phyloP scores from a whole-genome alignment of 1,140 invertebrate genomes.

The Lerema accius region DNA sequence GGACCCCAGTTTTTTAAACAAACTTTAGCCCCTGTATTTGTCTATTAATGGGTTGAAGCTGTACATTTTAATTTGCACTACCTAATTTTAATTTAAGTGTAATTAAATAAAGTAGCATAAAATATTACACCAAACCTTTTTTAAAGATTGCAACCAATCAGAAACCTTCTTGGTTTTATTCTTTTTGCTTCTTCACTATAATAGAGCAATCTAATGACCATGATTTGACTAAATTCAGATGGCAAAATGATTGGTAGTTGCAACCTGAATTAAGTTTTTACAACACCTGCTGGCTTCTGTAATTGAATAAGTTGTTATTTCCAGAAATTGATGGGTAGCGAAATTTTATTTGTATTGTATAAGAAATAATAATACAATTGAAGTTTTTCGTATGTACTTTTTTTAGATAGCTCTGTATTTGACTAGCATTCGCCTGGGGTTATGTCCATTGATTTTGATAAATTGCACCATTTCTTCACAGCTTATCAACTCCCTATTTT shows the following conservation, averaged over 20 bases:
- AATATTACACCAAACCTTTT: conserved; percentile 29
- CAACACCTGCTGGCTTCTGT: conserved; percentile 26
- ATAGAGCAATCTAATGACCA: conserved; percentile 51
- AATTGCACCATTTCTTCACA: too few relatives aligned
- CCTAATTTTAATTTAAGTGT: too few relatives aligned
- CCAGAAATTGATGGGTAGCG: neutral
- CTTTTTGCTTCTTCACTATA: conserved; percentile 17
- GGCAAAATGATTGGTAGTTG: conserved; percentile 50
- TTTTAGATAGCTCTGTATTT: too few relatives aligned
- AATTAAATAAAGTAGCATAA: conserved; percentile 27
- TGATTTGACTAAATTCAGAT: conserved; percentile 53
- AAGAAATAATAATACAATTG: too few relatives aligned
- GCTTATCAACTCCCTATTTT: too few relatives aligned
- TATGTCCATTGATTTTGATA: too few relatives aligned
- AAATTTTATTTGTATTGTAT: conserved; percentile 14
- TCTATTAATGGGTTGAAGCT: too few relatives aligned
- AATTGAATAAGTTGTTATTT: conserved; percentile 31
- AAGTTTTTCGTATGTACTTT: too few relatives aligned
- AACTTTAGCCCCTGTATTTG: too few relatives aligned
- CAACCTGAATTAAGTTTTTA: conserved; percentile 32
- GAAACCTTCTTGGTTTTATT: conserved; percentile 11
- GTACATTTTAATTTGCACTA: too few relatives aligned
- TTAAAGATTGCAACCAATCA: conserved; percentile 10
- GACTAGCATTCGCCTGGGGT: too few relatives aligned
- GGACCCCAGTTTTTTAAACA: too few relatives aligned